phyloP scores from a whole-genome alignment of 1,140 invertebrate species.

The Papilio glaucus region DNA sequence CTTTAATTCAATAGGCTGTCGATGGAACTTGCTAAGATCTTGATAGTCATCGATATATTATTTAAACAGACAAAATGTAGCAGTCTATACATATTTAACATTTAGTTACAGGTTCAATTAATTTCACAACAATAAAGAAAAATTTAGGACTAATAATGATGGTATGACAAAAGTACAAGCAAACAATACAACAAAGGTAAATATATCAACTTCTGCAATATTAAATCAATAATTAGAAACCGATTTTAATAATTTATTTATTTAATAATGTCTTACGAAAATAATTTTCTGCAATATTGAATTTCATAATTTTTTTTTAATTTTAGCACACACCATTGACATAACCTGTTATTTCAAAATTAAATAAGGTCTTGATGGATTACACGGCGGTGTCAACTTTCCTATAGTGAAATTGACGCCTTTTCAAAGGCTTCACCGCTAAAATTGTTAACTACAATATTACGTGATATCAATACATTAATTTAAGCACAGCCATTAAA shows the following conservation, averaged over 20 bases:
- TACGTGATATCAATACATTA: background rate
- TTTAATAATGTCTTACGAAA: too few species aligned
- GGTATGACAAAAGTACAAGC: background rate
- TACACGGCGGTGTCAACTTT: background rate
- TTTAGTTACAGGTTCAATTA: background rate
- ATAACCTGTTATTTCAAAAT: background rate
- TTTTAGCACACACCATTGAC: conserved; percentile 17
- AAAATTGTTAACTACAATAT: background rate
- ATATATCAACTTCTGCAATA: conserved; percentile 3
- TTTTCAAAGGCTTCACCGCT: background rate
- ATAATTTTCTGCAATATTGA: conserved; percentile 9
- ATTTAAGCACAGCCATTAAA: conserved; percentile 24
- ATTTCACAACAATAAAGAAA: background rate
- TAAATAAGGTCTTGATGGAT: too few species aligned
- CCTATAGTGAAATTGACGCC: too few species aligned
- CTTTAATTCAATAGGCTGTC: conserved; percentile 3
- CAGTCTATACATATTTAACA: background rate
- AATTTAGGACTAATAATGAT: background rate
- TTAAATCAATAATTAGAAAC: too few species aligned
- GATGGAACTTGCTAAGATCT: conserved; percentile 1
- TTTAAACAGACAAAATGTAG: background rate
- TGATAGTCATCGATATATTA: conserved; percentile 2
- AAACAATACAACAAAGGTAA: conserved; percentile 11
- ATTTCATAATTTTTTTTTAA: background rate
- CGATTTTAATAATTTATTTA: too few species aligned